A percentile compares a stretch with the other conserved stretches of the same genome.
Conservation (phyloP, 2,797 vertebrate genomes). For the Parambassis ranga region DNA sequence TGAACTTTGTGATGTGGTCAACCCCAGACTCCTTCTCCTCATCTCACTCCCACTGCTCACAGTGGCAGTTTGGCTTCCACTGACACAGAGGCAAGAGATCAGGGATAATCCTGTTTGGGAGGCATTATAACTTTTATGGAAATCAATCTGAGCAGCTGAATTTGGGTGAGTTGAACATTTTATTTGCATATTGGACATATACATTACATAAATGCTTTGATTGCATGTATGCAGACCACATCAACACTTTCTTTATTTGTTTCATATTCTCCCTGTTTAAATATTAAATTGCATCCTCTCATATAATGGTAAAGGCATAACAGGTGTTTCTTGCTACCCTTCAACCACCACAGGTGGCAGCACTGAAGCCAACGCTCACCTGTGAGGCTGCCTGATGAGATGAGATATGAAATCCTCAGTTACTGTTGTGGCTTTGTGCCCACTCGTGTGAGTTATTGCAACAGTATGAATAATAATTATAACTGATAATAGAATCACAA, state of each 20-base stretch:
- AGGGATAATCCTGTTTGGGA: not conserved
- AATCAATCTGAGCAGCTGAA: not conserved
- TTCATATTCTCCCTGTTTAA: not conserved
- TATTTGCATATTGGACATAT: not conserved
- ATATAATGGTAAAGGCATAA: not conserved
- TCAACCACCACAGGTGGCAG: conserved; percentile 43
- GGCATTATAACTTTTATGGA: not conserved
- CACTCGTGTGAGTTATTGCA: conserved; percentile 44
- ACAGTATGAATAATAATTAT: not conserved
- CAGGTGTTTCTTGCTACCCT: not conserved
- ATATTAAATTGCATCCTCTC: not conserved
- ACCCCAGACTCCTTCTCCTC: conserved; percentile 13
- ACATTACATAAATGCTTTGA: not conserved
- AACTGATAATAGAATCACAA: not conserved
- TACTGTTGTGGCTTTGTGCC: not conserved
- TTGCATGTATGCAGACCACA: no score
- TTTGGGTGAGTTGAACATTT: conserved; percentile 54
- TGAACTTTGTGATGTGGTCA: not conserved
- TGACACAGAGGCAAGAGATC: conserved; percentile 8
- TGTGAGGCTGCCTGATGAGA: conserved; percentile 7
- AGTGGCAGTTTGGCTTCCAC: conserved; percentile 28
- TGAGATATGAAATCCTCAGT: conserved; percentile 36
- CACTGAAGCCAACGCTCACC: conserved; percentile 12
- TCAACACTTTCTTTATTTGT: not conserved
- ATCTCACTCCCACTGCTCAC: conserved; percentile 9